A percentile compares a stretch with the other conserved stretches of the same genome.
Evolutionary conservation across 2,888 invertebrate genomes (phyloP).

Genomic region (Cheilosia impressa): DNA sequence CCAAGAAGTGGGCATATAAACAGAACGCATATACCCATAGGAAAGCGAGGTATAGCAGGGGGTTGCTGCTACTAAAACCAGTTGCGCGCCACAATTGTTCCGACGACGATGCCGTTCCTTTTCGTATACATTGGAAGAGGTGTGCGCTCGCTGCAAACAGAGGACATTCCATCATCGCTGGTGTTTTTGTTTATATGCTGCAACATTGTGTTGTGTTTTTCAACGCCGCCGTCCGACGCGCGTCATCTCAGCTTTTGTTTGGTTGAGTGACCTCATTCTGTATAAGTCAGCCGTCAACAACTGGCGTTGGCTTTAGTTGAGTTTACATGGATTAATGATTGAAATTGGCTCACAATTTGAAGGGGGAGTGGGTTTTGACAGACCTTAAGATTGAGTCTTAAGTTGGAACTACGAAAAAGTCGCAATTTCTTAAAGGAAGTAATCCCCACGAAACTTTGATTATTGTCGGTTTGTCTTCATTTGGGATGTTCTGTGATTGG

Average conservation of each 20-base stretch:
- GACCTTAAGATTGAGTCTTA: too few species aligned
- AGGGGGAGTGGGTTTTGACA: too few species aligned
- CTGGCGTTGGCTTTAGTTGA: not conserved
- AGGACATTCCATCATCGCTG: constrained; percentile 52
- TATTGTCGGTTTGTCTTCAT: too few species aligned
- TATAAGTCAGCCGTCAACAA: constrained; percentile 12
- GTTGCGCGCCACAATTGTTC: constrained; percentile 63
- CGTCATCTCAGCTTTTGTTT: constrained; percentile 20
- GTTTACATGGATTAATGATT: not conserved
- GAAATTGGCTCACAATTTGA: not conserved
- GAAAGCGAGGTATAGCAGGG: not conserved
- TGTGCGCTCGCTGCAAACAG: constrained; percentile 33
- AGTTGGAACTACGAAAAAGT: too few species aligned
- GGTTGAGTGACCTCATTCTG: constrained; percentile 71
- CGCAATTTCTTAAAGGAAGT: too few species aligned
- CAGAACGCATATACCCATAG: constrained; percentile 40
- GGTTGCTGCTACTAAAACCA: constrained; percentile 47
- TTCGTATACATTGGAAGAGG: constrained; percentile 13
- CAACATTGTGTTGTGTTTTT: constrained; percentile 36
- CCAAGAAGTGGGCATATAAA: constrained; percentile 37
- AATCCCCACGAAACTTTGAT: too few species aligned
- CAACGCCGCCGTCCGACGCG: constrained; percentile 39
- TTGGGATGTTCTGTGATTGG: too few species aligned
- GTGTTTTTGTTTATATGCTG: constrained; percentile 41
- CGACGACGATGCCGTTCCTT: constrained; percentile 21